These are phyloP conservation scores for Melopsittacus undulatus DNA, from an alignment of 2,797 vertebrate species.

Conservation along the genomic window DNA sequence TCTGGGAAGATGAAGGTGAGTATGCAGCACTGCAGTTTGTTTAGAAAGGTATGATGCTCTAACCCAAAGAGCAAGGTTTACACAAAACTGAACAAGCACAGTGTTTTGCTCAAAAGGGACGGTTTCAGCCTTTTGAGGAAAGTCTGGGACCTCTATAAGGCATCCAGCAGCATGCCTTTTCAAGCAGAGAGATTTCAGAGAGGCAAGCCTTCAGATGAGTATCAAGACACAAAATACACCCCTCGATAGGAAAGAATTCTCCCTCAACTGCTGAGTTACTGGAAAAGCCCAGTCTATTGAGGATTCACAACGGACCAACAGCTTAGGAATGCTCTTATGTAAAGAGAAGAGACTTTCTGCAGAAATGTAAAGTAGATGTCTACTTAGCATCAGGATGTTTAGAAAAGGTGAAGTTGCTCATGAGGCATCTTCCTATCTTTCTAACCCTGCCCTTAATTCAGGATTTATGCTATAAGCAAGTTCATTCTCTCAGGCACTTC, in stretches of 20 bases:
- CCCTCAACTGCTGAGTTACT: background rate
- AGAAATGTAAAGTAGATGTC: background rate
- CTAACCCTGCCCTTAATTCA: background rate
- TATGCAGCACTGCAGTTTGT: background rate
- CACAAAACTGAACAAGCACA: background rate
- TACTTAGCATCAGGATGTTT: background rate
- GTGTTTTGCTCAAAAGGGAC: background rate
- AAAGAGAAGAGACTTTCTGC: background rate
- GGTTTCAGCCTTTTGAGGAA: background rate
- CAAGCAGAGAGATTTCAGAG: background rate
- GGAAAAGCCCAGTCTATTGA: background rate
- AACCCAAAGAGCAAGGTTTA: background rate
- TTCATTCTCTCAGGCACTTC: background rate
- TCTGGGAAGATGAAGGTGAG: background rate
- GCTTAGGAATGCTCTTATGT: background rate
- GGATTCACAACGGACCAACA: background rate
- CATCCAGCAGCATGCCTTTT: background rate
- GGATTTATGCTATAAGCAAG: background rate
- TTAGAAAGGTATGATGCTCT: background rate
- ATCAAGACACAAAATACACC: background rate
- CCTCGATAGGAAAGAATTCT: background rate
- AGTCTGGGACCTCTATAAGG: background rate
- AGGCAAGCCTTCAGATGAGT: background rate
- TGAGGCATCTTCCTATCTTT: background rate
- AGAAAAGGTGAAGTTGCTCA: background rate